These are phyloP conservation scores for Hydrocynus forskahlii DNA, from an alignment of 2,797 vertebrate species.

Conservation along the genomic window DNA sequence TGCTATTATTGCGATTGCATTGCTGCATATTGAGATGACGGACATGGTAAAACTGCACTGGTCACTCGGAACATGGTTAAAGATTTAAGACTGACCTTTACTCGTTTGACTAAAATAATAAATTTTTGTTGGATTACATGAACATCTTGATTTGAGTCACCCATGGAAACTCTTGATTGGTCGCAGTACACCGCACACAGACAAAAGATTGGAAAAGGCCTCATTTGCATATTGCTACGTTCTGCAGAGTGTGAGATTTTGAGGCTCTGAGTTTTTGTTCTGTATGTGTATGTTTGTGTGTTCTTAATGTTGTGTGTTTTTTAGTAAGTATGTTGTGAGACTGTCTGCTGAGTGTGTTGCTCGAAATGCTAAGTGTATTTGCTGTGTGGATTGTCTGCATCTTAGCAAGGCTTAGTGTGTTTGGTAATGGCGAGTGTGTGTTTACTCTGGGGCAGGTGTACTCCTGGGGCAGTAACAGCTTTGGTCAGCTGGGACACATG, in stretches of 20 bases:
- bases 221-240: background rate
- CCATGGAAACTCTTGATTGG: no score
- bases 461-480: slow-evolving; percentile 93
- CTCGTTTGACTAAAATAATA: no score
- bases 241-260: background rate
- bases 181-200: no score
- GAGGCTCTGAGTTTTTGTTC: background rate
- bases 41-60: background rate
- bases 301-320: background rate
- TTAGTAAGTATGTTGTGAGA: no score
- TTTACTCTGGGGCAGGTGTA: slow-evolving; percentile 81
- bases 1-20: background rate
- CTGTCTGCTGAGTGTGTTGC: background rate
- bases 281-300: slow-evolving; percentile 1
- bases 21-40: background rate
- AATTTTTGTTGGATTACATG: no score
- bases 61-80: background rate
- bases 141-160: no score
- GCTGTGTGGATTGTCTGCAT: background rate
- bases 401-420: background rate
- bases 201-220: background rate
- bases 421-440: slow-evolving; percentile 26
- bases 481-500: slow-evolving; percentile 91
- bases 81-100: no score
- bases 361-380: background rate